Conservation (phyloP, 1,140 invertebrate species). For the Lasioglossum albipes region DNA sequence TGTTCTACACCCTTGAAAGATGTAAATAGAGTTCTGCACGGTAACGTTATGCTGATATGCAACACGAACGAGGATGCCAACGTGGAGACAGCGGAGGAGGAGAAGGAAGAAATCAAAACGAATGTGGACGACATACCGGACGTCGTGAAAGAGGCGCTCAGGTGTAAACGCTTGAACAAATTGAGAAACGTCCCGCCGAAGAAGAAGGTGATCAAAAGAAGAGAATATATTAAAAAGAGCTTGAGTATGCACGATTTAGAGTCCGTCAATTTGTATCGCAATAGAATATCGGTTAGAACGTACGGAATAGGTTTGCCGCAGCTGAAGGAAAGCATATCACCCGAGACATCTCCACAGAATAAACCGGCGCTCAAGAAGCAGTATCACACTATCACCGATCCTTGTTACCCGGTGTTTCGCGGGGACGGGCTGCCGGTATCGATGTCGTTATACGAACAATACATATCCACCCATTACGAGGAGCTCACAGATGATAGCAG, state of each 20-base stretch:
- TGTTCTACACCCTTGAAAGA: slow-evolving; percentile 88
- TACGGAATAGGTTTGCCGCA: slow-evolving; percentile 77
- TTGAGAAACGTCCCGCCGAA: slow-evolving; percentile 63
- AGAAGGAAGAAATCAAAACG: slow-evolving; percentile 64
- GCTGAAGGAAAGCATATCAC: slow-evolving; percentile 71
- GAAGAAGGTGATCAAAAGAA: slow-evolving; percentile 57
- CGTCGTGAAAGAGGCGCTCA: slow-evolving; percentile 76
- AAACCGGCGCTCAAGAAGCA: slow-evolving; percentile 47
- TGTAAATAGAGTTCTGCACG: slow-evolving; percentile 85
- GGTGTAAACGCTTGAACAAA: slow-evolving; percentile 78
- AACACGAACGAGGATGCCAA: slow-evolving; percentile 79
- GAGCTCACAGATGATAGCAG: slow-evolving; percentile 58
- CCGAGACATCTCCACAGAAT: slow-evolving; percentile 64
- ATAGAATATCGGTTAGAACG: slow-evolving; percentile 68
- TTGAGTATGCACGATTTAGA: slow-evolving; percentile 75
- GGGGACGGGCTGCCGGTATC: slow-evolving; percentile 87
- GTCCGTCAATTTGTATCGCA: slow-evolving; percentile 55
- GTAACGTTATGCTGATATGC: slow-evolving; percentile 86
- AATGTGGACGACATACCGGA: slow-evolving; percentile 77
- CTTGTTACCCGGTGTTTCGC: slow-evolving; percentile 87
- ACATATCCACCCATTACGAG: slow-evolving; percentile 78
- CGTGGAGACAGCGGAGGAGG: slow-evolving; percentile 71
- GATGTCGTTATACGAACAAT: slow-evolving; percentile 85
- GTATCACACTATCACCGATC: slow-evolving; percentile 88
- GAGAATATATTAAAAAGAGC: slow-evolving; percentile 74